Base-by-base conservation (phyloP, 2,888 invertebrate genomes). In the Colostygia pectinataria region DNA sequence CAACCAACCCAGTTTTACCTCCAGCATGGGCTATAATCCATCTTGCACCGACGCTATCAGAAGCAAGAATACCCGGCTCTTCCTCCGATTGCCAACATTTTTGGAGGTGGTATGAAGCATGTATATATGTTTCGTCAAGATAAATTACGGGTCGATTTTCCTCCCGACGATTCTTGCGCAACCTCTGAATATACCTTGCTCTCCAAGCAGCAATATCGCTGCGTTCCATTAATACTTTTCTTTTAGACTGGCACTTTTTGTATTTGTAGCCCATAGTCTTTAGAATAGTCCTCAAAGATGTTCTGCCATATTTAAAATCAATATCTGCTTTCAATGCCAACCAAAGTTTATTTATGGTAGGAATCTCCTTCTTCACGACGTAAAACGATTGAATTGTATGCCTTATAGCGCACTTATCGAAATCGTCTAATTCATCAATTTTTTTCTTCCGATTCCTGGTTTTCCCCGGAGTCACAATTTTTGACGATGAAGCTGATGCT, bases 121-220 rank as follows among this genome's bases (percentile, higher is more conserved):
- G 15, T 34, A 20, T 43, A 28, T 61, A 51, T 20, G 57, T 58
- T 50, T 56, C 53, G 29, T 58, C 61, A 24, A 59, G 41, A 29
- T 48, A 57, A 12, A 61, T 45, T 10, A 59, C 42, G 10, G 55
- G 53, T 39, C 50, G 41, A 38, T 50, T 53, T 27, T 46, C 49
- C 33, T 38, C 47, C 8, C 27, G 31, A 12, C 54, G 45, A 47
- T 55, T 57, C 27, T 55, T 51, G 33, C 46, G 46, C 23, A 57
- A 39, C 41, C 34, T 42, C 36, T 40, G 34, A 32, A 60, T 40
- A 32, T 53, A 61, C 28, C 32, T 49, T 9, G 48, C 18, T 18
- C 18, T 2, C 15, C 15, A 15, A 3, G 15, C 15, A 3, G 4
- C 15, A 15, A 15, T 15, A 15, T 15, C 15, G 4, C 4, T 2